phyloP scores from a whole-genome alignment of 2,113 vertebrate genomes.

The Notarius lentiginosus region DNA sequence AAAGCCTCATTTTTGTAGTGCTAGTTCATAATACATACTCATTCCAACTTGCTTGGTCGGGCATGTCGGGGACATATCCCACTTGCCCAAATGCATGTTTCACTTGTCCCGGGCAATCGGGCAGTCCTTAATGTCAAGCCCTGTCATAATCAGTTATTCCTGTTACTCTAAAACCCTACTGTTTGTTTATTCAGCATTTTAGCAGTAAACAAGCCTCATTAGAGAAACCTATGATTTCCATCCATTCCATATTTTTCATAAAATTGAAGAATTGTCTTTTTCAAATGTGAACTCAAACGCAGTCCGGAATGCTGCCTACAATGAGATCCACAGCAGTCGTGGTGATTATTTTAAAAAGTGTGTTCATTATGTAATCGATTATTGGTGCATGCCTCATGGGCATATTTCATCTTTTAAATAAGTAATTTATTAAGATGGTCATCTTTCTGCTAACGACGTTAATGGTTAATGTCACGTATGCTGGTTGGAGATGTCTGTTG shows the following conservation, averaged over 20 bases:
- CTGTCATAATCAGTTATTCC: neutral
- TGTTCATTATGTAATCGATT: neutral
- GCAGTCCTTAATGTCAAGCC: too few species aligned
- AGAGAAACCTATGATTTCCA: too few species aligned
- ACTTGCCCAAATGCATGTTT: too few species aligned
- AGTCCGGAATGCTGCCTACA: neutral
- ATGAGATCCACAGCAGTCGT: neutral
- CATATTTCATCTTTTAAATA: neutral
- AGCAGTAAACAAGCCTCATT: neutral
- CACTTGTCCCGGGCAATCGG: too few species aligned
- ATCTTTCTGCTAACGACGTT: neutral
- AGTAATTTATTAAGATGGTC: neutral
- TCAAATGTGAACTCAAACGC: neutral
- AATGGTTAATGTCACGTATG: neutral
- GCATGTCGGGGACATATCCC: too few species aligned
- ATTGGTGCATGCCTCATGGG: neutral
- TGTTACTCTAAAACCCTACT: too few species aligned
- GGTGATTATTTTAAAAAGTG: too few species aligned
- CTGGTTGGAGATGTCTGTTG: neutral
- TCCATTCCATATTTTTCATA: neutral
- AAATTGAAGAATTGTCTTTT: neutral
- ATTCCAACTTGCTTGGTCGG: too few species aligned
- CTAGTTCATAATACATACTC: too few species aligned
- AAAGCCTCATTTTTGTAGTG: too few species aligned
- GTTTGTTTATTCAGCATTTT: neutral